Evolutionary conservation across 1,140 invertebrate genomes (phyloP).

Genomic region (Asobara japonica): DNA sequence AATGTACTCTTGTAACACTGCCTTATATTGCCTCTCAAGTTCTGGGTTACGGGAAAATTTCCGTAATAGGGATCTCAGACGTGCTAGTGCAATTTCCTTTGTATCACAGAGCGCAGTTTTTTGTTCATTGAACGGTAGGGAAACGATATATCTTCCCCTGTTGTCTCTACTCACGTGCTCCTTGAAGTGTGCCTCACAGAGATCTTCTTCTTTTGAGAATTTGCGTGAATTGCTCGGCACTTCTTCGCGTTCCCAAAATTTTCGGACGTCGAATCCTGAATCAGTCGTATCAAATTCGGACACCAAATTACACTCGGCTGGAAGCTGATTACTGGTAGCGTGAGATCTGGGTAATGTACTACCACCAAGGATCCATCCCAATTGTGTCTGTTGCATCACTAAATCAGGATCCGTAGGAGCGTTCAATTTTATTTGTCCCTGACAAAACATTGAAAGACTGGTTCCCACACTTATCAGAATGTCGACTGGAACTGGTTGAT

Average conservation of each 20-base stretch:
- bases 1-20: slow-evolving; percentile 42
- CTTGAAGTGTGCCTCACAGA: not conserved
- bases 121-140: not conserved
- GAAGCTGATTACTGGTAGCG: not conserved
- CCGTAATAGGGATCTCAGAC: slow-evolving; percentile 22
- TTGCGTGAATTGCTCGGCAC: not conserved
- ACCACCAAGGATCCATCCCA: not conserved
- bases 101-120: slow-evolving; percentile 5
- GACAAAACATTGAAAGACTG: not conserved
- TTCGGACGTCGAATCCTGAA: not conserved
- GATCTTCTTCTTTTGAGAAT: not conserved
- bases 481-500: not conserved
- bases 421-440: not conserved
- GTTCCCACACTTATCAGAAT: not conserved
- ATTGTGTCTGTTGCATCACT: not conserved
- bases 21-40: slow-evolving; percentile 26
- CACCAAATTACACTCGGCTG: not conserved
- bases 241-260: not conserved
- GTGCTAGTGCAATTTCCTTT: slow-evolving; percentile 12
- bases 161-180: not conserved
- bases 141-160: not conserved
- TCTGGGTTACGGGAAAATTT: slow-evolving; percentile 26
- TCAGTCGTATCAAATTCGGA: not conserved
- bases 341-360: not conserved
- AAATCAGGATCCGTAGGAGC: not conserved